These are phyloP conservation scores for Keiferia lycopersicella DNA, from an alignment of 2,888 invertebrate species.

Conservation along the genomic window DNA sequence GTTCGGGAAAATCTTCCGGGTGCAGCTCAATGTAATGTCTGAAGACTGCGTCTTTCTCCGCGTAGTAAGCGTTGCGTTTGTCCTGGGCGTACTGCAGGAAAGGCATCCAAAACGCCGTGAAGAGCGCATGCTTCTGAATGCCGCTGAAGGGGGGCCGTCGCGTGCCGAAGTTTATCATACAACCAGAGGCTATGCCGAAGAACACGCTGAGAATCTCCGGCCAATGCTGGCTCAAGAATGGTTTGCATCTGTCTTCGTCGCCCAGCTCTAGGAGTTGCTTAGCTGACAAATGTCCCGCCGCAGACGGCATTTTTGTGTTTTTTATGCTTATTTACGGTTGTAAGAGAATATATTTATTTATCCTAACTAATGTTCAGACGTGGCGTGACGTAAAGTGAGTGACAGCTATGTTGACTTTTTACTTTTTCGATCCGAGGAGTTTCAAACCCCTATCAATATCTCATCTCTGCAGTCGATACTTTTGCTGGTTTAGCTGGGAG, in stretches of 20 bases:
- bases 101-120: constrained; percentile 48
- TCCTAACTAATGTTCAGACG: no score
- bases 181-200: constrained; percentile 69
- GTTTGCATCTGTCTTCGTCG: constrained; percentile 60
- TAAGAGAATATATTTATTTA: no score
- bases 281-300: constrained; percentile 55
- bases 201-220: constrained; percentile 70
- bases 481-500: no score
- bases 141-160: constrained; percentile 83
- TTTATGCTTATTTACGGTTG: neutral
- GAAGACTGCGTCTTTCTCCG: constrained; percentile 87
- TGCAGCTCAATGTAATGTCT: constrained; percentile 88
- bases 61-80: constrained; percentile 77
- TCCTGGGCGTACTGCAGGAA: constrained; percentile 68
- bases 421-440: no score
- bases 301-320: neutral
- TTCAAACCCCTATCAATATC: no score
- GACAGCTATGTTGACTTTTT: no score
- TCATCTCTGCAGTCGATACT: no score
- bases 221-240: constrained; percentile 73
- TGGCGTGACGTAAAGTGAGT: no score
- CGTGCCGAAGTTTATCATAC: constrained; percentile 77
- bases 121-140: constrained; percentile 65
- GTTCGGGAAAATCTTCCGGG: constrained; percentile 85
- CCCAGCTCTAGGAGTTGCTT: constrained; percentile 77